Conservation (phyloP, 2,888 invertebrate species). For the Chloroclystis v-ata region DNA sequence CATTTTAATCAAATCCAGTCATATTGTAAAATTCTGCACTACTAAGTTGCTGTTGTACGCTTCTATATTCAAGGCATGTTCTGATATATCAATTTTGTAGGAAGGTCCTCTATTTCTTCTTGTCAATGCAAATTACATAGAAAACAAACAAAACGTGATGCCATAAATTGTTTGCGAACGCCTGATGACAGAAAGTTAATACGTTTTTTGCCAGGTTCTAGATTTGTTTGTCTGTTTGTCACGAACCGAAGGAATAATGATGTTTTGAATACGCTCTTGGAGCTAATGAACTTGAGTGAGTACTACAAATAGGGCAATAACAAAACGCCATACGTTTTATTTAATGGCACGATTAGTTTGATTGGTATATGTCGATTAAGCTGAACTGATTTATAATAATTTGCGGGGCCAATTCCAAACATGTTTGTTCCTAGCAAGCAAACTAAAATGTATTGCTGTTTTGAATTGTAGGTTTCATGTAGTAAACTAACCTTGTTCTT, state of each 20-base stretch:
- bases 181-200: slow-evolving; percentile 19
- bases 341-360: slow-evolving; percentile 6
- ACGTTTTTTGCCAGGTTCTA: slow-evolving; percentile 11
- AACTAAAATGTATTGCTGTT: neutral
- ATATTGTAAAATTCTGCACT: too few species aligned
- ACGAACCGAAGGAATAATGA: slow-evolving; percentile 6
- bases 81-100: too few species aligned
- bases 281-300: slow-evolving; percentile 1
- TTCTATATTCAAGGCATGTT: neutral
- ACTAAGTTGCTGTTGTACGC: too few species aligned
- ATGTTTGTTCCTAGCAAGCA: neutral
- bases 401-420: slow-evolving; percentile 3
- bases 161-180: slow-evolving; percentile 16
- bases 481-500: too few species aligned
- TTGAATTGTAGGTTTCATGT: too few species aligned
- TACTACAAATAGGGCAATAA: slow-evolving; percentile 5
- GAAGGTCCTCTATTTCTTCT: neutral
- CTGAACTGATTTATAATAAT: slow-evolving; percentile 6
- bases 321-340: slow-evolving; percentile 2
- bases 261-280: slow-evolving; percentile 8
- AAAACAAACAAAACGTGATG: slow-evolving; percentile 12
- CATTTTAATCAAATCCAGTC: too few species aligned
- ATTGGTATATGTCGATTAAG: slow-evolving; percentile 5
- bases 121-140: neutral
- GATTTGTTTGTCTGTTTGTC: slow-evolving; percentile 15